Evolutionary conservation across 2,113 vertebrate genomes (phyloP).

Genomic region (Tupaia tana): DNA sequence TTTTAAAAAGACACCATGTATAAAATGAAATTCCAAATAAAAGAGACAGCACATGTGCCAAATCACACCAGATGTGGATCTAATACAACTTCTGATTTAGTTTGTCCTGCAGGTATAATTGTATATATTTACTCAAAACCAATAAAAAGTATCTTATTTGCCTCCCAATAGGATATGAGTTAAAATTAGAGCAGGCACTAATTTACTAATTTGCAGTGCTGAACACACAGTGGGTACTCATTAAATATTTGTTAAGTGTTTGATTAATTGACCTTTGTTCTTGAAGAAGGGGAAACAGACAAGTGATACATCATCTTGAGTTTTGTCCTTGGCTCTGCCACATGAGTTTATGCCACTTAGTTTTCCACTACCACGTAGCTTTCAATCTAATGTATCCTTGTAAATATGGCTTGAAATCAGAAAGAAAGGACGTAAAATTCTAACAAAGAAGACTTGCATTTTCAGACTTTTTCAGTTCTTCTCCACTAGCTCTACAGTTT

Average conservation of each 20-base stretch:
- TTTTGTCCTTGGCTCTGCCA: conserved; percentile 12
- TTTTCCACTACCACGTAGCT: background rate
- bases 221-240: background rate
- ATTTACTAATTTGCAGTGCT: background rate
- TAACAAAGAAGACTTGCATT: background rate
- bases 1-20: no score
- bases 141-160: background rate
- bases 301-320: background rate
- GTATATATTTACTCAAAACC: conserved; percentile 18
- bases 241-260: conserved; percentile 49
- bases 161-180: background rate
- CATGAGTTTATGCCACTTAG: background rate
- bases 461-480: conserved; percentile 13
- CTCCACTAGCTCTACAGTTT: background rate
- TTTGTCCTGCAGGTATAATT: background rate
- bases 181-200: background rate
- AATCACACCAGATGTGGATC: background rate
- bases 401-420: background rate
- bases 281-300: background rate
- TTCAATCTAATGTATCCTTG: background rate
- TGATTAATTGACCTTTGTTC: conserved; percentile 44
- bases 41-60: background rate
- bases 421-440: conserved; percentile 48
- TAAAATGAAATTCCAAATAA: background rate
- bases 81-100: background rate